These are phyloP conservation scores for Petaurus breviceps DNA, from an alignment of 2,113 vertebrate species.

Conservation along the genomic window DNA sequence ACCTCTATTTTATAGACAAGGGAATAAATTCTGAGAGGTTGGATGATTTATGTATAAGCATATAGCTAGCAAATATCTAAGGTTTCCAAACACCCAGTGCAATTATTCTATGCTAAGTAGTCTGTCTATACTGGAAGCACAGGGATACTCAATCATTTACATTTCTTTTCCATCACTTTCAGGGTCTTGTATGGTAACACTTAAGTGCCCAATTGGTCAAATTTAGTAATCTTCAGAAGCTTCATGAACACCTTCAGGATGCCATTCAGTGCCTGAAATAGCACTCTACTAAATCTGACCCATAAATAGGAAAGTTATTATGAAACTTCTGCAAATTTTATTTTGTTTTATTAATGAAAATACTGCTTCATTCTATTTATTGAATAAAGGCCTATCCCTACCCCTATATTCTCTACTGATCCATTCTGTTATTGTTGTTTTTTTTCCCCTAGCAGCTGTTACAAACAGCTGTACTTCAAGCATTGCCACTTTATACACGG, in stretches of 20 bases:
- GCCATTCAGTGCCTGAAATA: accelerated
- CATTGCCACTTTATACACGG: not conserved
- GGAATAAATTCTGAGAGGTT: not conserved
- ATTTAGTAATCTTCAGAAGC: not conserved
- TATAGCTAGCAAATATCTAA: not conserved
- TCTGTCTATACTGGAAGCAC: not conserved
- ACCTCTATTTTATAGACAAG: not conserved
- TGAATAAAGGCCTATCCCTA: accelerated
- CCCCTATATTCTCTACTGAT: not conserved
- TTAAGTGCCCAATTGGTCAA: not conserved
- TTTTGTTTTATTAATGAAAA: not conserved
- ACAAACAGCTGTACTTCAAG: not conserved
- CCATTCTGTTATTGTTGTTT: not conserved
- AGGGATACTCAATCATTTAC: not conserved
- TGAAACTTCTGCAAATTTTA: not conserved
- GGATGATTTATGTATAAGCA: not conserved
- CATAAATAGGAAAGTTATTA: not conserved
- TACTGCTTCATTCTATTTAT: accelerated
- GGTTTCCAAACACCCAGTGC: not conserved
- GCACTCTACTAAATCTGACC: accelerated
- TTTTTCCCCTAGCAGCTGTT: not conserved
- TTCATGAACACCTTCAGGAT: not conserved
- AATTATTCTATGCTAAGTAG: not conserved
- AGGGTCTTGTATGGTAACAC: not conserved
- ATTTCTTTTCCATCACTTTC: not conserved